Evolutionary conservation across 2,113 vertebrate genomes (phyloP), one percentile per base, ranked within the genome.

Genomic region (Entosphenus tridentatus): DNA sequence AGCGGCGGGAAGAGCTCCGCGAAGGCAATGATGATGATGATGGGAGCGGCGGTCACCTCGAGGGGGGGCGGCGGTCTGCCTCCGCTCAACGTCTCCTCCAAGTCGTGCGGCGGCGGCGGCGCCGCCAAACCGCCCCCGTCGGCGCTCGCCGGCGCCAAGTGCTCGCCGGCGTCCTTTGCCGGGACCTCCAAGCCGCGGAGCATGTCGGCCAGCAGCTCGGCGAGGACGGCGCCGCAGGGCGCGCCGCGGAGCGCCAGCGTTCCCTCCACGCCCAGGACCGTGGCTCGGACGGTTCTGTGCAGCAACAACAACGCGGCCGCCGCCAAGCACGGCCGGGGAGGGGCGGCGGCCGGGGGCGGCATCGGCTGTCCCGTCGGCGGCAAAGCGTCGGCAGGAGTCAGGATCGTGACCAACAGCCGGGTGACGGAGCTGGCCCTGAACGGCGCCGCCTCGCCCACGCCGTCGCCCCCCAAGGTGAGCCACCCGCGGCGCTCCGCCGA

Each of bases 231-330:
- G 72, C 89, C 85, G 11, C 88, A 95, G 78, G 80, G 85, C 0
- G 74, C 83, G 56, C 88, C 84, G 70, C 84, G 93, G 78, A 92
- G 87, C 76, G 80, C 87, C 74, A 85, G 80, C 69, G 76, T 87
- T 70, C 87, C 88, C 57, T 78, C 87, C 0, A 85, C 85, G 57
- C 87, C 83, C 56, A 96, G 86, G 79, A 82, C 79, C 67, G 82
- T 82, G 81, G 85, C 87, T 70, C 96, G 93, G 89, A 93, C 93
- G 54, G 96, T 90, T 0, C 93, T 96, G 78, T 98, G 91, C 9
- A 82, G 96, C 59, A 88, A 90, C 75, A 84, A 89, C 72, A 70
- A 70, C 39, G 39, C 39, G 39, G 39, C 39, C 39, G 39, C 39
- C 39, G 39, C 39, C 39, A 39, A 39, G 39, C 39, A 39, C 39